Evolutionary conservation across 1,140 invertebrate genomes (phyloP).

Genomic region (Drosophila nigrodunni): DNA sequence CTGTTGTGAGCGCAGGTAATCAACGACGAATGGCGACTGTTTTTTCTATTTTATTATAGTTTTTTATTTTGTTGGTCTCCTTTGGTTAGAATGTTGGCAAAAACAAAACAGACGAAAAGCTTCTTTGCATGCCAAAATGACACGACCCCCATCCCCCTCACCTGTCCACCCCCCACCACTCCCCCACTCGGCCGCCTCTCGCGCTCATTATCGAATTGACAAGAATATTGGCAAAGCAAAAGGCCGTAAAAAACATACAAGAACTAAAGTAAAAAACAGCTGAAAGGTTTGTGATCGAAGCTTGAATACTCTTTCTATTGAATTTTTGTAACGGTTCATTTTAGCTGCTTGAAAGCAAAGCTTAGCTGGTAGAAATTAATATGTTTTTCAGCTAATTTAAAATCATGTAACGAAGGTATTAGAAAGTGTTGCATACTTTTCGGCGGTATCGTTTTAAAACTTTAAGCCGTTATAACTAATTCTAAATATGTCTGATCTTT

Average conservation of each 20-base stretch:
- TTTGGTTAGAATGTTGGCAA: slow-evolving; percentile 9
- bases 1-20: slow-evolving; percentile 31
- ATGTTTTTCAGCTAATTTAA: too few species aligned
- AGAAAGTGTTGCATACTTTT: too few species aligned
- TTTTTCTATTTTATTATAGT: not conserved
- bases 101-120: not conserved
- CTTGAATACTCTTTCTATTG: slow-evolving; percentile 3
- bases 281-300: not conserved
- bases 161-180: not conserved
- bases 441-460: too few species aligned
- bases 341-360: too few species aligned
- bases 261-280: not conserved
- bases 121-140: slow-evolving; percentile 35
- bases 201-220: slow-evolving; percentile 44
- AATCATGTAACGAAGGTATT: too few species aligned
- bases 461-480: too few species aligned
- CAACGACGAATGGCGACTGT: slow-evolving; percentile 30
- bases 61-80: not conserved
- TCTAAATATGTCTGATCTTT: too few species aligned
- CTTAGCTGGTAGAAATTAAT: too few species aligned
- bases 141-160: not conserved
- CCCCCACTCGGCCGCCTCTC: not conserved
- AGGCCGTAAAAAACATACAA: slow-evolving; percentile 45
- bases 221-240: slow-evolving; percentile 48
- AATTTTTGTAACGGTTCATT: too few species aligned